These are phyloP conservation scores for Phalacrocorax pelagicus DNA, from an alignment of 2,113 vertebrate species.

Conservation along the genomic window DNA sequence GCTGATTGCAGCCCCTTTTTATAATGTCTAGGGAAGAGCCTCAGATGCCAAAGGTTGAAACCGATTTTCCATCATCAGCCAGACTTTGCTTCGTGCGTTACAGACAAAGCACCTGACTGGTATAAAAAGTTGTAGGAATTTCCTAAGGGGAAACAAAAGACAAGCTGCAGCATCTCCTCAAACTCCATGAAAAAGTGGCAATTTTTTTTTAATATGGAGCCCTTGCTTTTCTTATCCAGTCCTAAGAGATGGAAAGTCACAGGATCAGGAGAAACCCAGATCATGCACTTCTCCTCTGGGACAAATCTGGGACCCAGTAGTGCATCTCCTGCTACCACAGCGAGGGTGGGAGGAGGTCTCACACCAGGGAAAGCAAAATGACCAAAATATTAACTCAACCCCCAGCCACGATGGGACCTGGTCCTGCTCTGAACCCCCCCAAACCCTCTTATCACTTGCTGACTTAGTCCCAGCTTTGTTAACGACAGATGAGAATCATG, in stretches of 20 bases:
- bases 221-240: not conserved
- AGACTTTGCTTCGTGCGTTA: not conserved
- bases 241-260: not conserved
- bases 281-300: accelerated
- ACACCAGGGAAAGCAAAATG: not conserved
- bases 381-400: not conserved
- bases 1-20: not conserved
- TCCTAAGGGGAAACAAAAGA: not conserved
- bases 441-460: not conserved
- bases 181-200: not conserved
- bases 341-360: accelerated
- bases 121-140: not conserved
- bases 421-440: not conserved
- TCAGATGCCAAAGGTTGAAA: not conserved
- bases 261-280: not conserved
- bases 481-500: accelerated
- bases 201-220: not conserved
- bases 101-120: not conserved
- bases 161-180: not conserved
- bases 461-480: not conserved
- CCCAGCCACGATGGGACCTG: not conserved
- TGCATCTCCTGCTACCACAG: not conserved
- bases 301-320: accelerated
- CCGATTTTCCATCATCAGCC: not conserved
- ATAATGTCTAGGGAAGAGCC: not conserved